Evolutionary conservation across 2,888 invertebrate species (phyloP).

Genomic region (Dexiosoma caninum): DNA sequence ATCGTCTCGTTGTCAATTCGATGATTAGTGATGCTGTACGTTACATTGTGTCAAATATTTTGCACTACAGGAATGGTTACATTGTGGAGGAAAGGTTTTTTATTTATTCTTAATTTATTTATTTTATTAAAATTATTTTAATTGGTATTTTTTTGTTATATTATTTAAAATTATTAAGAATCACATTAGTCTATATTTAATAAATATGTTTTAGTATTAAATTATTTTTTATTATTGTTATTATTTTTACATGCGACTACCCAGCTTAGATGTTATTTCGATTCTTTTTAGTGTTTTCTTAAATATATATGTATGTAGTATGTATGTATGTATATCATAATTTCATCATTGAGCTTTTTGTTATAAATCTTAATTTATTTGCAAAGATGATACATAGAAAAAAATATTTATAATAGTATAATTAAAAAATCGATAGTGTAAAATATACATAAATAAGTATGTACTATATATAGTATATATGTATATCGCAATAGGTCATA

Average conservation of each 20-base stretch:
- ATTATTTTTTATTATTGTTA: conserved; percentile 26
- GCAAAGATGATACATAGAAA: conserved; percentile 65
- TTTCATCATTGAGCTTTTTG: conserved; percentile 50
- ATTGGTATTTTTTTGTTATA: background rate
- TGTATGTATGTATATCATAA: conserved; percentile 60
- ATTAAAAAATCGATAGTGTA: background rate
- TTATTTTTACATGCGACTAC: conserved; percentile 78
- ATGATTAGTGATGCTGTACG: background rate
- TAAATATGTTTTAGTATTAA: conserved; percentile 38
- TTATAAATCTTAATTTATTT: conserved; percentile 67
- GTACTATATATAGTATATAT: too few relatives aligned
- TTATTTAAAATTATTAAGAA: conserved; percentile 28
- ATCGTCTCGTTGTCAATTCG: background rate
- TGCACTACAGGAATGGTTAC: conserved; percentile 1
- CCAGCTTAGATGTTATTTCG: conserved; percentile 77
- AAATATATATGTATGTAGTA: too few relatives aligned
- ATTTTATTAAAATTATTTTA: conserved; percentile 25
- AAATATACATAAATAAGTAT: background rate
- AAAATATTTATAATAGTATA: background rate
- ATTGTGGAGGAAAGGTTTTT: background rate
- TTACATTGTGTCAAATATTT: background rate
- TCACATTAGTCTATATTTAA: conserved; percentile 45
- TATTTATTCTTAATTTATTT: background rate
- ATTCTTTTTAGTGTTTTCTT: conserved; percentile 43
- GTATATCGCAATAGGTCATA: background rate